phyloP scores from a whole-genome alignment of 2,113 vertebrate species.

The Nycticorax nycticorax region DNA sequence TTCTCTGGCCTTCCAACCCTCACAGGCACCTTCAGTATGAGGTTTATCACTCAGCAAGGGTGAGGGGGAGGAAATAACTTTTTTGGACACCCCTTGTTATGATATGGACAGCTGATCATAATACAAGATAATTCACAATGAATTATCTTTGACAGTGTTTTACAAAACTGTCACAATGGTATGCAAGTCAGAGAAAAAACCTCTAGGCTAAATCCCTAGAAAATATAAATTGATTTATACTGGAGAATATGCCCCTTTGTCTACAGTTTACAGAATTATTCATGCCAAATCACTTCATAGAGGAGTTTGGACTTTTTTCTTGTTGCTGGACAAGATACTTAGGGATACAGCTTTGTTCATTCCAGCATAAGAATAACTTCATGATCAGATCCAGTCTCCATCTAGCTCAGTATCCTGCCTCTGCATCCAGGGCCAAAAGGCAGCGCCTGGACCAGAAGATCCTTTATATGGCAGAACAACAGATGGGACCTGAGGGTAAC shows the following conservation, averaged over 20 bases:
- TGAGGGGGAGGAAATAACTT: neutral
- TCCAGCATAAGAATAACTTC: neutral
- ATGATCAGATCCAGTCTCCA: neutral
- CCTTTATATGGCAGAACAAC: neutral
- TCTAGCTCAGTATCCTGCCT: neutral
- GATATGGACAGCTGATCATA: neutral
- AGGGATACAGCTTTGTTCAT: neutral
- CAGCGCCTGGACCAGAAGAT: neutral
- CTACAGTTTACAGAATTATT: neutral
- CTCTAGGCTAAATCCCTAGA: conserved; percentile 29
- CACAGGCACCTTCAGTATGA: neutral
- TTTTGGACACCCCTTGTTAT: neutral
- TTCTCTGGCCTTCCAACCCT: neutral
- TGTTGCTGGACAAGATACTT: neutral
- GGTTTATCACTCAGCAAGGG: neutral
- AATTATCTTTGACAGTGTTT: conserved; percentile 39
- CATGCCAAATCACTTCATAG: neutral
- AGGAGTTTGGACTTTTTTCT: neutral
- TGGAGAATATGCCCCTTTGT: neutral
- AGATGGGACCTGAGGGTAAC: neutral
- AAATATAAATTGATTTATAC: conserved; percentile 10
- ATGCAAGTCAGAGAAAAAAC: conserved; percentile 8
- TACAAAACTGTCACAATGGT: conserved; percentile 1
- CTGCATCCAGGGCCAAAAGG: neutral
- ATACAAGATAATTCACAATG: neutral